Base-by-base conservation (phyloP, 1,140 invertebrate species). In the Tetramorium alpestre region DNA sequence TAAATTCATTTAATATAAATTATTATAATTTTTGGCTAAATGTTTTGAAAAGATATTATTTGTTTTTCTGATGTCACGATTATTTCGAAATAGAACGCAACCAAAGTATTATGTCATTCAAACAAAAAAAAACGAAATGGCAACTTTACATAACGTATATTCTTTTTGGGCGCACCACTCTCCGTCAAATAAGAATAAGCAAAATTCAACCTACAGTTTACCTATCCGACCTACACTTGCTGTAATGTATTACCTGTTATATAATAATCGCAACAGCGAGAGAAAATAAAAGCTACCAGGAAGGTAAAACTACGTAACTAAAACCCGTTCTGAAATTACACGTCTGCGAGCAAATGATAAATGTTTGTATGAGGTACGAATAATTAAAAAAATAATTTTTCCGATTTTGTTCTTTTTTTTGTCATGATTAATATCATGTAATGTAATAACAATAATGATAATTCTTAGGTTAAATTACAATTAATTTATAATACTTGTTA, bases 31-130 rank as follows among this genome's bases (percentile, higher is more conserved):
- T 22, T 22, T 22, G 22, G 22, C 22, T 22, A 22, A 22, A 16
- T 5, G 6, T 84, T 84, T 62, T 11, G 6, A 60, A 72, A 82
- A 7, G 16, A 70, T 72, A 62, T 72, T 82, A 58, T 73, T 47
- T 60, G 41, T 73, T 75, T 41, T 38, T 3, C 1, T 28, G 54
- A 47, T 47, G n/a, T 62, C 41, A 58, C 56, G 25, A 58, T 58
- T 58, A 44, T 10, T 22, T 47, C 16, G 38, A 41, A 11, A 60
- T 22, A 11, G 3, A n/a, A 56, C 33, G 4, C 49, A 47, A 47
- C 67, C 51, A 47, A 47, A 56, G 25, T 60, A 60, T 73, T 60
- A 58, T 73, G 28, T 81, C 70, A 47, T 56, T 62, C 5, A 84
- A 82, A 75, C 18, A 84, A n/a, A n/a, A 73, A 84, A 60, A 13